Evolutionary conservation across 2,113 vertebrate species (phyloP).

Genomic region (Caretta caretta): DNA sequence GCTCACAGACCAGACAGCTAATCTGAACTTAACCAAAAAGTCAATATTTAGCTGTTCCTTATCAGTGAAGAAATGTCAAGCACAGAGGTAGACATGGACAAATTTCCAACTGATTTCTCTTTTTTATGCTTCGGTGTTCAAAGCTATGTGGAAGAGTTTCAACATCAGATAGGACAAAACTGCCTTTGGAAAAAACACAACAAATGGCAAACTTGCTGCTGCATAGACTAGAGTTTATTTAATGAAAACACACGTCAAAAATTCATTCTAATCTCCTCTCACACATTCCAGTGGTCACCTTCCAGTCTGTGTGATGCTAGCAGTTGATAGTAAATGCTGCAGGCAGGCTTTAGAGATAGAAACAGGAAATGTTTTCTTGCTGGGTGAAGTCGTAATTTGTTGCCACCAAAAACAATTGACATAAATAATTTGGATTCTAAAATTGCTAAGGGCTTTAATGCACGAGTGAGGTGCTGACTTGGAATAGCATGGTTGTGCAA

Average conservation of each 20-base stretch:
- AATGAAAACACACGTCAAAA: constrained; percentile 65
- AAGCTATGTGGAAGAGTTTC: constrained; percentile 74
- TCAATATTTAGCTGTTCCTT: constrained; percentile 79
- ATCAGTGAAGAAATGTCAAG: constrained; percentile 82
- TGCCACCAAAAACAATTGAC: constrained; percentile 70
- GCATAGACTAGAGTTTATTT: constrained; percentile 58
- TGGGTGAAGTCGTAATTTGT: constrained; percentile 73
- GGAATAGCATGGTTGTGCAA: neutral
- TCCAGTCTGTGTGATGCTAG: constrained; percentile 65
- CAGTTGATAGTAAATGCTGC: constrained; percentile 62
- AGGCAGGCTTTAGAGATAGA: constrained; percentile 72
- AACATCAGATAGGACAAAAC: constrained; percentile 83
- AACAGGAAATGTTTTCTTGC: constrained; percentile 67
- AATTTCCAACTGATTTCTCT: constrained; percentile 74
- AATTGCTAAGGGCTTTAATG: constrained; percentile 5
- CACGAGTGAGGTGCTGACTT: neutral
- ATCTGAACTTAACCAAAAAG: constrained; percentile 80
- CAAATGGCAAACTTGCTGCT: constrained; percentile 69
- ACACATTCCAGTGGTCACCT: constrained; percentile 71
- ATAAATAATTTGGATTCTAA: constrained; percentile 62
- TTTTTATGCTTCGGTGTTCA: constrained; percentile 66
- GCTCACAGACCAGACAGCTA: constrained; percentile 63
- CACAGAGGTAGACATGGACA: constrained; percentile 72
- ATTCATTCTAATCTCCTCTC: constrained; percentile 74
- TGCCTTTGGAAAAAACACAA: constrained; percentile 42